Evolutionary conservation across 2,113 vertebrate genomes (phyloP), one percentile per base, ranked within the genome.

Genomic region (Leptobrachium ailaonicum): DNA sequence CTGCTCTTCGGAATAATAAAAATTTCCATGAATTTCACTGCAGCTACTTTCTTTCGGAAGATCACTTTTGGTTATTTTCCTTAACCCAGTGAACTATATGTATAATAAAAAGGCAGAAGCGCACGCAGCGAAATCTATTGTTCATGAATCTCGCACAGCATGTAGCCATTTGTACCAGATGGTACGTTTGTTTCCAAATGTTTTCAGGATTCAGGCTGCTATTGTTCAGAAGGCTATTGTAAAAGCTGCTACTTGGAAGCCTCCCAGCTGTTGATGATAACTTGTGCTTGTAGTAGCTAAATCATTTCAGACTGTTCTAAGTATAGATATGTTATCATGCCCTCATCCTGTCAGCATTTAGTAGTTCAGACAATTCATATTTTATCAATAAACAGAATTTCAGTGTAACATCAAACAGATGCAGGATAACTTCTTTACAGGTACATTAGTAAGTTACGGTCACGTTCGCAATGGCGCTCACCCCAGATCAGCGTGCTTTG

Each of bases 101-200:
- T 70, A 47, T 4, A 41, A 4, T 12, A 14, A 11, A 56, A 53
- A 71, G 10, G 14, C 43, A 43, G 2, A 73, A 13, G 50, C 50
- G 71, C 40, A 12, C 7, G 62, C 62, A 64, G 4, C 40, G 62
- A 64, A 32, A 40, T 40, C 32, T 64, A 64, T 64, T 64, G 62
- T 64, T 40, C 20, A 3, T 64, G 62, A 64, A 64, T 7, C 2
- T 64, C 62, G 7, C 62, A 13, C 62, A 64, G 62, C 62, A 32
- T 64, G 32, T 64, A 64, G 62, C 13, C 62, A 64, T 64, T 20
- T 64, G n/a, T 40, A 64, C 62, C 40, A 58, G 53, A 56, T 64
- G 60, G 44, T 41, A 75, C 62, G 11, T 50, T 45, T 45, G 43
- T 75, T 64, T 47, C 43, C 73, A 75, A 66, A 75, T 66, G 73